Conservation (phyloP, 2,888 invertebrate species). For the Gibbula magus region DNA sequence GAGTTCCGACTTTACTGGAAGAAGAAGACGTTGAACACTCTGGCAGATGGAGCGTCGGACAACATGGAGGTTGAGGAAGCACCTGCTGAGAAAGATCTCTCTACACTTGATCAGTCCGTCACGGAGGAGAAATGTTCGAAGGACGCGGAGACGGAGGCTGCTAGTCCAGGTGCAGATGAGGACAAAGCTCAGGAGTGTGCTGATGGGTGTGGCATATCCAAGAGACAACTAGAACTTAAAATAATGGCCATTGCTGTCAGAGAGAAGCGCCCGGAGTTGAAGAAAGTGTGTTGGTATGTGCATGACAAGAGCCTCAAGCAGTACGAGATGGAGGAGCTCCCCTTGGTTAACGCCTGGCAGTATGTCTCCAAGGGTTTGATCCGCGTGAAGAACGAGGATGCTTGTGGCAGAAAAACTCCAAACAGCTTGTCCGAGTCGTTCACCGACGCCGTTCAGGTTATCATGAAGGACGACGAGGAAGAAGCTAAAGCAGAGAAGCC, state of each 20-base stretch:
- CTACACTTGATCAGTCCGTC: constrained; percentile 28
- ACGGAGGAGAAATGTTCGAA: constrained; percentile 16
- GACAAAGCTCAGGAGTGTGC: constrained; percentile 29
- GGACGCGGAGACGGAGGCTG: constrained; percentile 25
- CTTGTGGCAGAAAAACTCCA: constrained; percentile 31
- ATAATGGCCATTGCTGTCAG: constrained; percentile 81
- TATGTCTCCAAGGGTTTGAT: constrained; percentile 73
- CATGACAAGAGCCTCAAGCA: constrained; percentile 78
- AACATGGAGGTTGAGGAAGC: constrained; percentile 40
- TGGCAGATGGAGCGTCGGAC: constrained; percentile 25
- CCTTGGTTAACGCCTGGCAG: constrained; percentile 79
- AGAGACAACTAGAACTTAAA: constrained; percentile 68
- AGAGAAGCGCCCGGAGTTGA: constrained; percentile 78
- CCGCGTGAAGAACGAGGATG: constrained; percentile 30
- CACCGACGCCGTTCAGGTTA: neutral
- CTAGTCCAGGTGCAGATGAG: neutral
- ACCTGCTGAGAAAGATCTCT: constrained; percentile 21
- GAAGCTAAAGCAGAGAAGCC: constrained; percentile 17
- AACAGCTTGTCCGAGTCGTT: constrained; percentile 17
- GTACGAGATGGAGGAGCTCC: constrained; percentile 77
- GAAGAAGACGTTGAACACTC: constrained; percentile 68
- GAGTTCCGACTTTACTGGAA: constrained; percentile 81
- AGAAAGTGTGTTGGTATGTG: constrained; percentile 83
- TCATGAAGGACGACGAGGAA: constrained; percentile 14
- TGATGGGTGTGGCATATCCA: constrained; percentile 64